phyloP scores from a whole-genome alignment of 2,113 vertebrate genomes.

The Pterocles burchelli region DNA sequence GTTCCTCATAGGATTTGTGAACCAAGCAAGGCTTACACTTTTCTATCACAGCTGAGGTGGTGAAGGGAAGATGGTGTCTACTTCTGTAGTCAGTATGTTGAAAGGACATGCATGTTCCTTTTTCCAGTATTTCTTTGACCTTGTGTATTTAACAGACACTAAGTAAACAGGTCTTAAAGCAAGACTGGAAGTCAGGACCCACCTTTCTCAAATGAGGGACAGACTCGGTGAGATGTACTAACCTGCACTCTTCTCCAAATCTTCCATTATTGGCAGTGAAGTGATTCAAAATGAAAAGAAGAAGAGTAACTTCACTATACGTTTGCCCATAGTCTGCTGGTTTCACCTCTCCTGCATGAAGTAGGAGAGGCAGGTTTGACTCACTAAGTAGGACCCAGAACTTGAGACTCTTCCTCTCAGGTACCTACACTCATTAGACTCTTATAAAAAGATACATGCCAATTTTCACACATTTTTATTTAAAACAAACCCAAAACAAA shows the following conservation, averaged over 20 bases:
- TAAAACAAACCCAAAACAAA: accelerated
- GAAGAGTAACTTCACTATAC: background rate
- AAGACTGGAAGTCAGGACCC: background rate
- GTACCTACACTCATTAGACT: background rate
- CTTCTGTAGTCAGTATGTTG: background rate
- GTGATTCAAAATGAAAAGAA: background rate
- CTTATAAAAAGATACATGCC: background rate
- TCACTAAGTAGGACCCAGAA: background rate
- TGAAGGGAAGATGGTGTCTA: background rate
- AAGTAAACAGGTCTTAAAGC: background rate
- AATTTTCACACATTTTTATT: background rate
- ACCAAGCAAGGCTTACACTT: background rate
- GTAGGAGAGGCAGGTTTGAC: background rate
- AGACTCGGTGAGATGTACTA: background rate
- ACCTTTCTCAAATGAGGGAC: background rate
- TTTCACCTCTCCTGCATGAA: background rate
- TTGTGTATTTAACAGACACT: background rate
- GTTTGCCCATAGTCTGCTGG: background rate
- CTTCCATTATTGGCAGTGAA: background rate
- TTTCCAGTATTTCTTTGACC: background rate
- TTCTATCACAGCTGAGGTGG: background rate
- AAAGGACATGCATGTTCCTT: background rate
- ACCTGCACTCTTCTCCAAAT: background rate
- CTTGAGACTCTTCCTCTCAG: background rate
- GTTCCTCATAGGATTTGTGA: background rate